Base-by-base conservation (phyloP, 2,113 vertebrate species). In the Oncorhynchus gorbuscha region DNA sequence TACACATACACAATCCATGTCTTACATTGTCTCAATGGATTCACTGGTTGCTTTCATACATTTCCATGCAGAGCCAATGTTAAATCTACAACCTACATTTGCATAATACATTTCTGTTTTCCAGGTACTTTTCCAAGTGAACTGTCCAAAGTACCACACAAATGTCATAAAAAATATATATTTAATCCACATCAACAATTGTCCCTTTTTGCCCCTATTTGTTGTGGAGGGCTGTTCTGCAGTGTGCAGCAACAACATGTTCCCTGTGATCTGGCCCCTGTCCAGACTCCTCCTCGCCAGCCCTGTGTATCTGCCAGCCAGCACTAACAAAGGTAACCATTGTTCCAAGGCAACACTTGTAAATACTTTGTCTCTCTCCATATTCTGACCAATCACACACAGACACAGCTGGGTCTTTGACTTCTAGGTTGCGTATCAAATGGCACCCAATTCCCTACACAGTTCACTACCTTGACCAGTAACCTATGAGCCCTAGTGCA, bases 331-430 rank as follows among this genome's bases (percentile, higher is more conserved):
- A 75, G 72, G 55, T 78, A 20, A 51, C 71, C 76, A 83, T 82
- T 87, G 81, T 89, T 88, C 76, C 74, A 59, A 65, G 65, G 66
- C 62, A 78, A 62, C 68, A 65, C 49, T 45, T 87, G 89, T 77
- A 32, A 84, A 85, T 81, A 83, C 80, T 35, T 78, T 51, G 68
- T 77, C 78, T 85, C 68, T 78, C 78, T 85, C 87, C 84, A 81
- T 79, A 76, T 83, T 79, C 79, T 79, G 76, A 85, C 65, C 78
- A 73, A 78, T 82, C 55, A 39, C 81, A 22, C 70, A 22, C 70
- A 72, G 85, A 70, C 65, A 72, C 73, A 85, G 74, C 64, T 72
- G 68, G 59, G 16, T 73, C 74, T 79, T 78, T 66, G 70, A 77
- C 82, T 84, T 85, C 78, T 85, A 80, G 77, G 66, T 73, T 86